phyloP scores from a whole-genome alignment of 2,797 vertebrate species.

The Spinus pinus region DNA sequence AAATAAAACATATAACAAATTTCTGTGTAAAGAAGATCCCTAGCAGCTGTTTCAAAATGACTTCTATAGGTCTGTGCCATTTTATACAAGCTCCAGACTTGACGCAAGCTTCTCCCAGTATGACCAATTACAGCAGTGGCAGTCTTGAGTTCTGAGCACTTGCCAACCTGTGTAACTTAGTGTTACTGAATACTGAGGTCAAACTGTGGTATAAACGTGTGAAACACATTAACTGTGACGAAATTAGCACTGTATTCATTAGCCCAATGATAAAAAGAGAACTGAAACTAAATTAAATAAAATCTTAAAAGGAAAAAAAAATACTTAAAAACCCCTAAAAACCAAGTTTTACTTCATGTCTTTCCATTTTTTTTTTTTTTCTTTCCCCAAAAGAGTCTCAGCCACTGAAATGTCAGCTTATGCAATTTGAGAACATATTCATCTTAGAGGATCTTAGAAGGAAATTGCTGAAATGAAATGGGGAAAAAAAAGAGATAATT shows the following conservation, averaged over 20 bases:
- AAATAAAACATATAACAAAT: neutral
- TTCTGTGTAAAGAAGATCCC: neutral
- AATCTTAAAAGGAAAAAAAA: neutral
- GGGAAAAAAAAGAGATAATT: conserved; percentile 74
- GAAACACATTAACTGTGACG: conserved; percentile 40
- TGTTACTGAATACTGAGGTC: neutral
- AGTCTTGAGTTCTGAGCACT: neutral
- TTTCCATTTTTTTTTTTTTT: neutral
- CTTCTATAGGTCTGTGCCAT: neutral
- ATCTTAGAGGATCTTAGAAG: conserved; percentile 49
- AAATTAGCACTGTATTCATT: conserved; percentile 45
- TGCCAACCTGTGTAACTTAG: neutral
- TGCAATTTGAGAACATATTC: conserved; percentile 45
- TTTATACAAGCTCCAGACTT: neutral
- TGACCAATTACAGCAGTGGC: neutral
- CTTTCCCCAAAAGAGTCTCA: neutral
- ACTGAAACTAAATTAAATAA: conserved; percentile 18
- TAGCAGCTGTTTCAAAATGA: neutral
- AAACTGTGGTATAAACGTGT: neutral
- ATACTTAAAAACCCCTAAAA: neutral
- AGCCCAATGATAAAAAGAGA: conserved; percentile 31
- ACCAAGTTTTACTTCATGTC: neutral
- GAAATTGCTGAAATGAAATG: conserved; percentile 56
- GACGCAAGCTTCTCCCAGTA: neutral
- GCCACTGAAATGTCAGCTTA: conserved; percentile 21